phyloP scores from a whole-genome alignment of 2,113 vertebrate genomes.

The Eulacestoma nigropectus region DNA sequence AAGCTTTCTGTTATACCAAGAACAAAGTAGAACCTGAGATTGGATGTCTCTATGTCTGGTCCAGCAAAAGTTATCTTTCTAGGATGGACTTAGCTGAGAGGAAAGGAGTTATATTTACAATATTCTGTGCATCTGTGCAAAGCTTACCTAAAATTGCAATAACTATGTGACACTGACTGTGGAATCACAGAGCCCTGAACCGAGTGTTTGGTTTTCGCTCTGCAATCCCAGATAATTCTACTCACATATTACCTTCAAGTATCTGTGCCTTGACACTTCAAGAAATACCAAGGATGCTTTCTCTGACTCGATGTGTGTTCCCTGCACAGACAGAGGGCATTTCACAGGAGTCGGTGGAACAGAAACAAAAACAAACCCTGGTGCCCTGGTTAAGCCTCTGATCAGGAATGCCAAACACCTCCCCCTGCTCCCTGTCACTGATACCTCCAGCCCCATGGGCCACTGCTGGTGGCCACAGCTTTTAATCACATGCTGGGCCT shows the following conservation, averaged over 20 bases:
- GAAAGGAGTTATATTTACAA: neutral
- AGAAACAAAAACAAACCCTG: slow-evolving; percentile 65
- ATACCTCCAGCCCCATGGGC: slow-evolving; percentile 60
- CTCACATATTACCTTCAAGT: neutral
- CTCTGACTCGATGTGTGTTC: slow-evolving; percentile 47
- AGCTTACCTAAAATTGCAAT: neutral
- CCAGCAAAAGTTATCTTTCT: neutral
- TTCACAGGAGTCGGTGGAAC: slow-evolving; percentile 62
- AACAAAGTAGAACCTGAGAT: neutral
- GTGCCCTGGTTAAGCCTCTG: slow-evolving; percentile 12
- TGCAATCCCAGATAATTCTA: neutral
- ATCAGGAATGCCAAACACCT: slow-evolving; percentile 63
- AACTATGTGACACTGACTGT: neutral
- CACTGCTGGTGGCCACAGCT: slow-evolving; percentile 58
- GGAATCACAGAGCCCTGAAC: neutral
- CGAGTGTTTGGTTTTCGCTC: neutral
- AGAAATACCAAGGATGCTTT: slow-evolving; percentile 58
- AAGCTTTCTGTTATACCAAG: neutral
- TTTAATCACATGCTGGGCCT: slow-evolving; percentile 51
- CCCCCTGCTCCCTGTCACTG: slow-evolving; percentile 61
- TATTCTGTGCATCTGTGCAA: neutral
- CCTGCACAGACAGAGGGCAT: slow-evolving; percentile 52
- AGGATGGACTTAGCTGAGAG: neutral
- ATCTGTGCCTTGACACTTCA: neutral
- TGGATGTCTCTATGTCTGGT: neutral